phyloP scores from a whole-genome alignment of 2,797 vertebrate genomes.

The Botia kubotai region DNA sequence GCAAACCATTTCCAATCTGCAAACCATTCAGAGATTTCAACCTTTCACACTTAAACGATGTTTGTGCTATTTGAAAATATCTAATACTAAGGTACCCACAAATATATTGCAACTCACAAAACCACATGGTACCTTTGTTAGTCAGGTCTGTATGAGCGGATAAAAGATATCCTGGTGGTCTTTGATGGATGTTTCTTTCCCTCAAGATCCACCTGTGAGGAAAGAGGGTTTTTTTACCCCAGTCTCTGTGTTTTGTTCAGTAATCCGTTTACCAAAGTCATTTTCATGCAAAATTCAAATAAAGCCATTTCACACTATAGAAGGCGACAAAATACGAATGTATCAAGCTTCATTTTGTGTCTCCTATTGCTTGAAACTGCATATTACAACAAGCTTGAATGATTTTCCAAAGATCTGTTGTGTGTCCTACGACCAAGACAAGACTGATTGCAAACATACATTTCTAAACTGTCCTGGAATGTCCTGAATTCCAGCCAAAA shows the following conservation, averaged over 20 bases:
- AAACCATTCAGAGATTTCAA: conserved; percentile 12
- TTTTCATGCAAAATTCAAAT: conserved; percentile 43
- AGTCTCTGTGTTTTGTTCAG: conserved; percentile 47
- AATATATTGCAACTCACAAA: conserved; percentile 31
- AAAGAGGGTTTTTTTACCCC: not conserved
- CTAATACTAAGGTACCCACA: not conserved
- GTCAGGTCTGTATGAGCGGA: conserved; percentile 26
- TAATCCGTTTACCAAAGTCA: conserved; percentile 46
- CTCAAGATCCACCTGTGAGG: conserved; percentile 26
- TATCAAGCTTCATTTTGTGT: conserved; percentile 54
- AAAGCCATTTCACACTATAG: conserved; percentile 49
- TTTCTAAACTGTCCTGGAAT: not conserved
- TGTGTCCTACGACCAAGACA: not conserved
- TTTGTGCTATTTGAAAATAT: conserved; percentile 22
- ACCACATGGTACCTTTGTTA: conserved; percentile 21
- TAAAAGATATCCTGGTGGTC: conserved; percentile 44
- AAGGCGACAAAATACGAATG: conserved; percentile 63
- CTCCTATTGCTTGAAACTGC: not conserved
- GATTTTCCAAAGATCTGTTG: not conserved
- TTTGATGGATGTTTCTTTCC: conserved; percentile 48
- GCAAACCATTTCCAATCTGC: conserved; percentile 9
- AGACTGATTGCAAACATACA: not conserved
- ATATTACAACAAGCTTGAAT: not conserved
- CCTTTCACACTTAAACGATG: conserved; percentile 9
- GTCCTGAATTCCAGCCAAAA: not conserved